Conservation (phyloP, 2,113 vertebrate genomes). For the Triplophysa dalaica region DNA sequence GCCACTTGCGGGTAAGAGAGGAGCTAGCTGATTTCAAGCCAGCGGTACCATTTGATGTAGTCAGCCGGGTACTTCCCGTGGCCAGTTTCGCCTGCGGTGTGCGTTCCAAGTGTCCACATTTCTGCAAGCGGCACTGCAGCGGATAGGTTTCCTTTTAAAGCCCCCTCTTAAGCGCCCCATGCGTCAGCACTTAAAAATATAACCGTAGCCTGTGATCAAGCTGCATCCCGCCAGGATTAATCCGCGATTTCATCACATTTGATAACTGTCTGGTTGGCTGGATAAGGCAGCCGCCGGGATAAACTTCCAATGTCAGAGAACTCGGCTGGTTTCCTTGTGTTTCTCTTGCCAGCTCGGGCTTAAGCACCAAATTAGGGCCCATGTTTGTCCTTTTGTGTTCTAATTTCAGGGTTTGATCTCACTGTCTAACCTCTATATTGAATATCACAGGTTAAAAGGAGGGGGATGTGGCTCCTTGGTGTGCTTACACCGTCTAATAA, state of each 20-base stretch:
- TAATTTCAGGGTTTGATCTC: constrained; percentile 29
- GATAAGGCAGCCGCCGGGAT: constrained; percentile 45
- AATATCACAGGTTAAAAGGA: constrained; percentile 24
- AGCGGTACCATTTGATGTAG: constrained; percentile 55
- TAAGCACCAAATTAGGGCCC: constrained; percentile 45
- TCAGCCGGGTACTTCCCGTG: constrained; percentile 60
- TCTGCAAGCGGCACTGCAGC: constrained; percentile 48
- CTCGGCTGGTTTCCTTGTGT: constrained; percentile 10
- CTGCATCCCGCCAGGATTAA: constrained; percentile 39
- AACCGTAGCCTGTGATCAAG: constrained; percentile 25
- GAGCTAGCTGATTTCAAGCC: constrained; percentile 36
- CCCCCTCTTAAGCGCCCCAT: constrained; percentile 18
- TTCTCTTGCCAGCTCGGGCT: constrained; percentile 16
- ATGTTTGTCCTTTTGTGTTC: constrained; percentile 49
- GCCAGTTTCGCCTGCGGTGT: constrained; percentile 49
- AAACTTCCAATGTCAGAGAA: constrained; percentile 37
- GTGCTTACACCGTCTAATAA: constrained; percentile 58
- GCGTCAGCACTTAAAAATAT: constrained; percentile 47
- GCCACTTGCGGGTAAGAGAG: constrained; percentile 52
- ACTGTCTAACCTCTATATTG: not conserved
- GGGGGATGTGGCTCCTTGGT: constrained; percentile 53
- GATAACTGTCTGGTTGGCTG: constrained; percentile 34
- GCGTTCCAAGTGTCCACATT: constrained; percentile 56
- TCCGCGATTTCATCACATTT: constrained; percentile 48
- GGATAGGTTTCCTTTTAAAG: constrained; percentile 57